phyloP scores from a whole-genome alignment of 2,797 vertebrate genomes.

The Phalloptychus januarius region DNA sequence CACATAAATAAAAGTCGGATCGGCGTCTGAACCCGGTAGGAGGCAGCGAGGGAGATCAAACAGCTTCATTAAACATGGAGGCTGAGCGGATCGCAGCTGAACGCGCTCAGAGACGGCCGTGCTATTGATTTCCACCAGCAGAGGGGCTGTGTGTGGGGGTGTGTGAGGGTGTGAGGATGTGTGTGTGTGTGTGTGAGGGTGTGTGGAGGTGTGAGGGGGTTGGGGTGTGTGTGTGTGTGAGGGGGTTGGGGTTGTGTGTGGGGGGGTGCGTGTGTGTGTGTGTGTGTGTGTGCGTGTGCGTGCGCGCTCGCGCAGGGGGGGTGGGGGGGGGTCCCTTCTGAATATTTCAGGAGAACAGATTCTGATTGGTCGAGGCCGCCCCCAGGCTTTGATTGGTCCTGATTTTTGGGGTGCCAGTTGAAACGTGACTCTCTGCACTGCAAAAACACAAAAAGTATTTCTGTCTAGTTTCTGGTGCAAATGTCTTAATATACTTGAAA shows the following conservation, averaged over 20 bases:
- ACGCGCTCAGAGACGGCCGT: constrained; percentile 22
- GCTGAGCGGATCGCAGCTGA: constrained; percentile 5
- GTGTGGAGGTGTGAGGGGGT: too few relatives aligned
- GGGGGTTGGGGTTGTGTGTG: not conserved
- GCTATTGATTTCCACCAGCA: constrained; percentile 48
- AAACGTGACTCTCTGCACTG: not conserved
- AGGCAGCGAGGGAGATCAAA: constrained; percentile 36
- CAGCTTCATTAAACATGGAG: constrained; percentile 57
- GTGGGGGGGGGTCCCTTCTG: too few relatives aligned
- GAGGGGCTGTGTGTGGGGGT: not conserved
- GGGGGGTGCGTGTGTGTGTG: not conserved
- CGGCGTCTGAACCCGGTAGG: constrained; percentile 21
- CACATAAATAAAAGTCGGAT: not conserved
- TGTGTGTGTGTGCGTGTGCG: not conserved
- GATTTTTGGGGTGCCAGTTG: constrained; percentile 1
- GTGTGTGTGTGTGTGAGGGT: not conserved
- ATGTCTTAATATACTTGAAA: too few relatives aligned
- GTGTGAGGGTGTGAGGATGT: too few relatives aligned
- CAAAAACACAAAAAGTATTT: not conserved
- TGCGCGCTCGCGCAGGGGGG: too few relatives aligned
- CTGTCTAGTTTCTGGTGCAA: too few relatives aligned
- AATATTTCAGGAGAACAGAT: constrained; percentile 49
- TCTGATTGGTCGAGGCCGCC: constrained; percentile 37
- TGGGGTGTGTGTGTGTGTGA: not conserved
- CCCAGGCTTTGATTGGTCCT: constrained; percentile 26